Conservation (phyloP, 2,797 vertebrate genomes). For the Tenualosa ilisha region DNA sequence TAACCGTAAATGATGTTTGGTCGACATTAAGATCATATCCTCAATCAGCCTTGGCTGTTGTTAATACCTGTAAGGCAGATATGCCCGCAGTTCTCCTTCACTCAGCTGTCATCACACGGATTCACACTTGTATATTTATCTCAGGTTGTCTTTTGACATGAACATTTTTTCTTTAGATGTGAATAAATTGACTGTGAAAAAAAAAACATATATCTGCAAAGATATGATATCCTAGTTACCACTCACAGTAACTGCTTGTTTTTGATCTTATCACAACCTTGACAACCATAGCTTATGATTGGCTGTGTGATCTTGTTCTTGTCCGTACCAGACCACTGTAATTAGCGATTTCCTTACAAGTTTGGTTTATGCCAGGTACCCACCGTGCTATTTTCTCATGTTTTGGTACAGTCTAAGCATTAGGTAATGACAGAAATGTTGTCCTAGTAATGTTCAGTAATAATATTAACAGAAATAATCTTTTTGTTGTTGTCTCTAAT, state of each 20-base stretch:
- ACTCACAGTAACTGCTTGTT: background rate
- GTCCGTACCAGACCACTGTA: background rate
- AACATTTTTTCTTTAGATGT: background rate
- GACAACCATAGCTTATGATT: no score
- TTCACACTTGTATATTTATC: slow-evolving; percentile 20
- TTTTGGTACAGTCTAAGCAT: background rate
- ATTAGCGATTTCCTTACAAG: background rate
- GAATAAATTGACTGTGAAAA: background rate
- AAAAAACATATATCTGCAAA: background rate
- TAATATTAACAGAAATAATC: background rate
- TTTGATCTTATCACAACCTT: background rate
- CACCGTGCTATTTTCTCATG: background rate
- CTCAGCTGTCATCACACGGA: slow-evolving; percentile 43
- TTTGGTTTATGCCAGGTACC: background rate
- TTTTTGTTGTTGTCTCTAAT: background rate
- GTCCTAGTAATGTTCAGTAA: background rate
- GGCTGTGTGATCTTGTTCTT: background rate
- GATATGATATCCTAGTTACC: background rate
- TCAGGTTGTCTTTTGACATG: slow-evolving; percentile 3
- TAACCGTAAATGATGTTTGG: slow-evolving; percentile 98
- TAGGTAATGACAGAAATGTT: background rate
- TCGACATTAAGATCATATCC: slow-evolving; percentile 99
- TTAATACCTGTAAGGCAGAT: background rate
- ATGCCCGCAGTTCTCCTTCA: slow-evolving; percentile 57
- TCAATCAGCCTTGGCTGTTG: slow-evolving; percentile 62